phyloP scores from a whole-genome alignment of 2,113 vertebrate species.

The Engystomops pustulosus region DNA sequence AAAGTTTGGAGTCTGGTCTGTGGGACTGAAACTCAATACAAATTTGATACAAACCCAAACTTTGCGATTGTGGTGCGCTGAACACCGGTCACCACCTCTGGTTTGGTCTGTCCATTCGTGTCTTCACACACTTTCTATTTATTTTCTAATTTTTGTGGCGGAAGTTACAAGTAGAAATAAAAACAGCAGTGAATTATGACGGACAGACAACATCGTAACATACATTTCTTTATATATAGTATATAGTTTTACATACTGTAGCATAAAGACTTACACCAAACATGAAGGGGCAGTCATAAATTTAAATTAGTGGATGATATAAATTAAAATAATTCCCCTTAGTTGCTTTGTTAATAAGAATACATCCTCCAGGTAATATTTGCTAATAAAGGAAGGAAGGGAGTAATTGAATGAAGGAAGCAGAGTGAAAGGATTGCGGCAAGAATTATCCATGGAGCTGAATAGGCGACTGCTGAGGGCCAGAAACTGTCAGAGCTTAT shows the following conservation, averaged over 20 bases:
- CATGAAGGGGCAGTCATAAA: background rate
- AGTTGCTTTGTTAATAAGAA: conserved; percentile 1
- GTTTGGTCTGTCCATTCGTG: too few species aligned
- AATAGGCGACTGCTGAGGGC: conserved; percentile 1
- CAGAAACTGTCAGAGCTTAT: background rate
- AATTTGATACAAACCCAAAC: too few species aligned
- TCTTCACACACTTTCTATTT: background rate
- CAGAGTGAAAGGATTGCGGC: background rate
- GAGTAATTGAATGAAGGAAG: conserved; percentile 1
- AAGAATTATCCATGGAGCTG: conserved; percentile 17
- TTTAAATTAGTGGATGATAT: background rate
- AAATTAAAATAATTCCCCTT: background rate
- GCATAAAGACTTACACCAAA: too few species aligned
- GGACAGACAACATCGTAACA: background rate
- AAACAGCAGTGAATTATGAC: background rate
- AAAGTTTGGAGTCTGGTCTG: too few species aligned
- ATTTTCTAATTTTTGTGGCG: background rate
- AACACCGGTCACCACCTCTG: too few species aligned
- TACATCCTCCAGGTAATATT: background rate
- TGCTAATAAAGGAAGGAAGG: background rate
- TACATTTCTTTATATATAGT: background rate
- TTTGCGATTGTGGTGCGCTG: too few species aligned
- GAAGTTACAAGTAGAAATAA: background rate
- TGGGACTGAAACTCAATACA: too few species aligned
- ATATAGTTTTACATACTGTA: background rate